Percentiles rank a stretch among this genome's conserved stretches.
These are phyloP conservation scores for Myopa tessellatipennis DNA, from an alignment of 2,888 invertebrate species.

Conservation along the genomic window DNA sequence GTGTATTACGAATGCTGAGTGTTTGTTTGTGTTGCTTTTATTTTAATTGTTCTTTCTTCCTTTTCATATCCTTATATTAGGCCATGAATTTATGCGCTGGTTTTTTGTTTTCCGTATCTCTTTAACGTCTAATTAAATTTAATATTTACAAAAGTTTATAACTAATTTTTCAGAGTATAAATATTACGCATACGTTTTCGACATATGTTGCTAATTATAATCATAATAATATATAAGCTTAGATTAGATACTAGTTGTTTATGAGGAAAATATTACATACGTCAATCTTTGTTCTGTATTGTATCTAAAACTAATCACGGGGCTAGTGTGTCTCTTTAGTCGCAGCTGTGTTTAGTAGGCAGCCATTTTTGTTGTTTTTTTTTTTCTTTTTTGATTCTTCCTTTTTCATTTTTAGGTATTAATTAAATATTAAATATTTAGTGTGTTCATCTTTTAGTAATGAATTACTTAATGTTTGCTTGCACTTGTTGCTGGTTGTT, in stretches of 20 bases:
- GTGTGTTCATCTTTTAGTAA: not conserved
- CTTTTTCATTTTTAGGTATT: constrained; percentile 44
- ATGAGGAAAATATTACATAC: constrained; percentile 42
- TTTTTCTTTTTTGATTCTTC: not conserved
- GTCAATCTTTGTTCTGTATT: constrained; percentile 38
- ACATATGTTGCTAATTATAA: constrained; percentile 18
- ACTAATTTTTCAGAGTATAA: constrained; percentile 32
- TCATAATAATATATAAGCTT: constrained; percentile 34
- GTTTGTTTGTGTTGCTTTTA: constrained; percentile 16
- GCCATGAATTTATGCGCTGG: not conserved
- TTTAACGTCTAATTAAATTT: constrained; percentile 28
- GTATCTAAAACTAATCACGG: constrained; percentile 33
- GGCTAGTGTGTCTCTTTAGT: constrained; percentile 46
- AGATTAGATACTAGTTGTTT: constrained; percentile 41
- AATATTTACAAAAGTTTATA: constrained; percentile 39
- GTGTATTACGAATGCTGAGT: not conserved
- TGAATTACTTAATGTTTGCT: not conserved
- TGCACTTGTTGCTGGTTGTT: not conserved
- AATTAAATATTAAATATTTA: constrained; percentile 9
- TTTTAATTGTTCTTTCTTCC: constrained; percentile 19
- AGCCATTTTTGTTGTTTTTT: constrained; percentile 28
- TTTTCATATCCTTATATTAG: constrained; percentile 14
- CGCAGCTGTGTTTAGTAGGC: constrained; percentile 42
- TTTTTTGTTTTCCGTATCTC: constrained; percentile 19
- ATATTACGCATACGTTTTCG: constrained; percentile 13